Conservation (phyloP, 1,140 invertebrate species). For the Sinonovacula constricta region DNA sequence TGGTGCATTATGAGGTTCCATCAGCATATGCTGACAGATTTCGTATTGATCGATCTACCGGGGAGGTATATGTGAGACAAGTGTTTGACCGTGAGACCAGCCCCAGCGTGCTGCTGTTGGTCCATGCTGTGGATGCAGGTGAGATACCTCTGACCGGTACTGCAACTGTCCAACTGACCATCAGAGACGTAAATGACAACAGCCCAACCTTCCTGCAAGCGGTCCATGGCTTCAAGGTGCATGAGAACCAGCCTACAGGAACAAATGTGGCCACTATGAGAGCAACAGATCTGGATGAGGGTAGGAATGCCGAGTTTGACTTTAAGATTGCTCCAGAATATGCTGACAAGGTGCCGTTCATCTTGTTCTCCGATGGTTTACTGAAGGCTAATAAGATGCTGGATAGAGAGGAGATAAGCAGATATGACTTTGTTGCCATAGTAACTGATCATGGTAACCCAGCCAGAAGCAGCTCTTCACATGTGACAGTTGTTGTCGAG, state of each 20-base stretch:
- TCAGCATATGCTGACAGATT: slow-evolving; percentile 55
- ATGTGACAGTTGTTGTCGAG: slow-evolving; percentile 63
- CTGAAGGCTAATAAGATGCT: slow-evolving; percentile 85
- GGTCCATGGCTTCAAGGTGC: slow-evolving; percentile 77
- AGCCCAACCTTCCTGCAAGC: slow-evolving; percentile 63
- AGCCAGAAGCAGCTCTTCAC: slow-evolving; percentile 79
- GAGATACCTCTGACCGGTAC: slow-evolving; percentile 76
- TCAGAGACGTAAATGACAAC: slow-evolving; percentile 85
- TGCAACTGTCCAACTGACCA: slow-evolving; percentile 72
- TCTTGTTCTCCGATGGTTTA: slow-evolving; percentile 82
- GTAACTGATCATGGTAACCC: slow-evolving; percentile 85
- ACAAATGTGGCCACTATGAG: slow-evolving; percentile 88
- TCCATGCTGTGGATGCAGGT: slow-evolving; percentile 80
- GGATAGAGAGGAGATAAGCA: slow-evolving; percentile 89
- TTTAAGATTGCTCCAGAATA: slow-evolving; percentile 88
- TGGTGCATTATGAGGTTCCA: slow-evolving; percentile 85
- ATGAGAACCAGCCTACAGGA: slow-evolving; percentile 86
- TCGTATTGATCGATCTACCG: slow-evolving; percentile 58
- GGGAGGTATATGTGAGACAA: slow-evolving; percentile 58
- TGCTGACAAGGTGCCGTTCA: slow-evolving; percentile 53
- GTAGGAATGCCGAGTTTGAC: slow-evolving; percentile 88
- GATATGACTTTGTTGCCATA: slow-evolving; percentile 87
- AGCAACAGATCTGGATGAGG: slow-evolving; percentile 93
- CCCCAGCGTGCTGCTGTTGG: slow-evolving; percentile 50
- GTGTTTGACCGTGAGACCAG: slow-evolving; percentile 64